Conservation (phyloP, 1,140 invertebrate species). For the Bombus waltoni region DNA sequence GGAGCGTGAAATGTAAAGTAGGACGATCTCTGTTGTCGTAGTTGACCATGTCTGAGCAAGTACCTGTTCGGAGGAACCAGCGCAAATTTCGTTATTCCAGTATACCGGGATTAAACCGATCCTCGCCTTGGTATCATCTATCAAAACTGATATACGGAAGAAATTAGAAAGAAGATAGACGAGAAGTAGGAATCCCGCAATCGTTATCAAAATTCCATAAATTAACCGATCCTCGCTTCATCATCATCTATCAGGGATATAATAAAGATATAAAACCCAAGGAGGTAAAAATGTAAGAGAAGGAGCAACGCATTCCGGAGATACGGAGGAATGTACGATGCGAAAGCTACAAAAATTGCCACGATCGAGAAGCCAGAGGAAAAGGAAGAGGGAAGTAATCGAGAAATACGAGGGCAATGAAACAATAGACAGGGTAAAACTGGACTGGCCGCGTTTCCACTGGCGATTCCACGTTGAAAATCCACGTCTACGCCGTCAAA, state of each 20-base stretch:
- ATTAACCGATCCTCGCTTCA: not conserved
- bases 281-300: not conserved
- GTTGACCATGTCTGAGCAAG: not conserved
- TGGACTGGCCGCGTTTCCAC: not conserved
- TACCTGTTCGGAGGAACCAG: not conserved
- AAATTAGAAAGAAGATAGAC: not conserved
- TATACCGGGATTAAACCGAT: not conserved
- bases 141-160: not conserved
- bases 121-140: not conserved
- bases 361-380: not conserved
- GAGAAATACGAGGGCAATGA: not conserved
- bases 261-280: not conserved
- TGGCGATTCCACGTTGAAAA: conserved; percentile 49
- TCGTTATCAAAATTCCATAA: not conserved
- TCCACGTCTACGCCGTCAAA: conserved; percentile 58
- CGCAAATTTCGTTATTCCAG: not conserved
- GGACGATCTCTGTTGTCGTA: not conserved
- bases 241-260: not conserved
- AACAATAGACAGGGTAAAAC: conserved; percentile 1
- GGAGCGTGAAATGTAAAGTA: conserved; percentile 42
- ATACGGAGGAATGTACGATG: not conserved
- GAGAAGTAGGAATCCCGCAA: not conserved
- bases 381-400: not conserved
- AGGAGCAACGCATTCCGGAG: not conserved
- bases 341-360: not conserved